phyloP scores from a whole-genome alignment of 2,888 invertebrate genomes.

The Podotricha telesiphe region DNA sequence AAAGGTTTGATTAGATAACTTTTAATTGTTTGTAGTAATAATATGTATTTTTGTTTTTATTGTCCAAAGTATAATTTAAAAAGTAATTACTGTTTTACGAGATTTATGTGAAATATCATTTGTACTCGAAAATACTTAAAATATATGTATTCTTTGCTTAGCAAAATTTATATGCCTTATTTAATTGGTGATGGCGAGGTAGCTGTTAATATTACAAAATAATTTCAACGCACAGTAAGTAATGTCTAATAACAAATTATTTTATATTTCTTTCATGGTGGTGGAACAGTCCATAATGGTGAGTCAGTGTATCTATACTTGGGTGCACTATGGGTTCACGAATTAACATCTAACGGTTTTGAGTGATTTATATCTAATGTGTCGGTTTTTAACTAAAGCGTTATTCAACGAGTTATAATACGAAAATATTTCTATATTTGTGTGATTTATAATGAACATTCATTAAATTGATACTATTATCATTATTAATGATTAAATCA shows the following conservation, averaged over 20 bases:
- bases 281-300: slow-evolving; percentile 72
- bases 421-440: background rate
- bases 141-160: background rate
- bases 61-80: background rate
- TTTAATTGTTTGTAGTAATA: background rate
- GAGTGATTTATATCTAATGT: slow-evolving; percentile 2
- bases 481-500: background rate
- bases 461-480: background rate
- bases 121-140: background rate
- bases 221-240: background rate
- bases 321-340: slow-evolving; percentile 44
- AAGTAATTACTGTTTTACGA: background rate
- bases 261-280: slow-evolving; percentile 79
- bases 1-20: background rate
- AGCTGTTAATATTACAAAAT: background rate
- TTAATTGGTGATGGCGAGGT: slow-evolving; percentile 9
- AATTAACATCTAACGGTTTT: slow-evolving; percentile 25
- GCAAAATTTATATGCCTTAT: background rate
- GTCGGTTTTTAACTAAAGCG: background rate
- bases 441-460: background rate
- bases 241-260: slow-evolving; percentile 24
- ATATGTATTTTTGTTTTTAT: background rate
- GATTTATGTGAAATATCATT: background rate
- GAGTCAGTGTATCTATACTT: slow-evolving; percentile 63
- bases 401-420: background rate